Evolutionary conservation across 2,888 invertebrate species (phyloP).

Genomic region (Volucella inanis): DNA sequence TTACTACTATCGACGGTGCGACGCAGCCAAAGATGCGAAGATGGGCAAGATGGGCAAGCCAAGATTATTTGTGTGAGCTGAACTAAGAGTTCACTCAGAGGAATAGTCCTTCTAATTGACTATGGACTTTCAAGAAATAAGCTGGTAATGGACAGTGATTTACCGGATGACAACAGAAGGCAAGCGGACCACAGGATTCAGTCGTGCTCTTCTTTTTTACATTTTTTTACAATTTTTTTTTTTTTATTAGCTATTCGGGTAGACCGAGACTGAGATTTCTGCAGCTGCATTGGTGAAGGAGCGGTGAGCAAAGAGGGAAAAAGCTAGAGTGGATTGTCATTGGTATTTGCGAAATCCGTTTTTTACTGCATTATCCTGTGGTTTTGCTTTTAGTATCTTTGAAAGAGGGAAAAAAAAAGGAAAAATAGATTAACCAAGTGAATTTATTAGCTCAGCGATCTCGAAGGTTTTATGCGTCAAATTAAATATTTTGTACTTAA

Average conservation of each 20-base stretch:
- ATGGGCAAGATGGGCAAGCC: constrained; percentile 26
- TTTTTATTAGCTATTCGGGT: constrained; percentile 7
- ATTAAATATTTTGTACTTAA: constrained; percentile 9
- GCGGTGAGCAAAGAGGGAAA: background rate
- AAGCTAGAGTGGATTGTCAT: background rate
- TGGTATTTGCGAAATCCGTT: constrained; percentile 11
- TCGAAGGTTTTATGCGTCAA: constrained; percentile 7
- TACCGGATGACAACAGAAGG: constrained; percentile 14
- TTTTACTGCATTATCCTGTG: constrained; percentile 22
- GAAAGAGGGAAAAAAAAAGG: too few species aligned
- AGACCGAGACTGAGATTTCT: background rate
- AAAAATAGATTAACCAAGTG: background rate
- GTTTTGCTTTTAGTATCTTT: constrained; percentile 15
- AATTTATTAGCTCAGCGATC: background rate
- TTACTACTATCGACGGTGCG: background rate
- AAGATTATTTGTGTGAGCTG: background rate
- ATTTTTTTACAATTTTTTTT: constrained; percentile 5
- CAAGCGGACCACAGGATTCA: constrained; percentile 7
- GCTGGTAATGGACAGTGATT: constrained; percentile 47
- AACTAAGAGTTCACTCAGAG: background rate
- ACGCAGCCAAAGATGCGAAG: background rate
- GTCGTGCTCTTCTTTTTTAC: background rate
- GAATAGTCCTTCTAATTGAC: constrained; percentile 23
- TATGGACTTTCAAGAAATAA: constrained; percentile 29
- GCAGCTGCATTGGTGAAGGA: constrained; percentile 11